Evolutionary conservation across 2,888 invertebrate species (phyloP), one percentile per base, ranked within the genome.

Genomic region (Podotricha telesiphe): DNA sequence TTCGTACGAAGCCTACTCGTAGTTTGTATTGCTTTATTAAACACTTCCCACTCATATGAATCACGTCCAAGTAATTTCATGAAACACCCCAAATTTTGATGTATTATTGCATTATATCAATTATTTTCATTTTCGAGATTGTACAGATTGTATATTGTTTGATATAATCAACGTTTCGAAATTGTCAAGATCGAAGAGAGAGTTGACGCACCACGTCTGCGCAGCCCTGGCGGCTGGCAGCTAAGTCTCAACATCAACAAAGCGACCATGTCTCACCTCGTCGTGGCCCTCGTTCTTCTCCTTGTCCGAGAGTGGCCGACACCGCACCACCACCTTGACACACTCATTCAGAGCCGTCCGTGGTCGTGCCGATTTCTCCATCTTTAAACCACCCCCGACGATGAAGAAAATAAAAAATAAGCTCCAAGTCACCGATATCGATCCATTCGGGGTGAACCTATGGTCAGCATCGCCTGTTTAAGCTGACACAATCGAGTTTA

Each of bases 301-400:
- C 79, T 96, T 96, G 76, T 96, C 95, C 79, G 97, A 98, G 93
- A 99, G 95, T 48, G 99, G 99, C 67, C 99, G 95, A 93, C 99
- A 99, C 85, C 99, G 94, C 67, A 99, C 99, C 76, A 99, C 97
- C 74, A 99, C 99, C 93, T 98, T 98, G 71, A 99, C 98, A 82
- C 97, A 96, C 91, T 99, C 98, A 85, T 96, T 96, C 73, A 93
- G 91, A 76, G 93, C 91, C 74, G 93, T 93, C 81, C 91, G 87
- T 72, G 93, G 93, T 78, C 93, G 86, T 73, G 87, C 88, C 59
- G 91, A 88, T 86, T 91, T 93, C 83, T 93, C 93, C 93, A 93
- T 93, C 78, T 79, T n/a, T 86, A 80, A 63, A 78, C 78, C 78
- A 83, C 84, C 85, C 83, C 53, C 80, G 77, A 77, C 72, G 78